Evolutionary conservation across 2,113 vertebrate species (phyloP).

Genomic region (Cephalopterus ornatus): DNA sequence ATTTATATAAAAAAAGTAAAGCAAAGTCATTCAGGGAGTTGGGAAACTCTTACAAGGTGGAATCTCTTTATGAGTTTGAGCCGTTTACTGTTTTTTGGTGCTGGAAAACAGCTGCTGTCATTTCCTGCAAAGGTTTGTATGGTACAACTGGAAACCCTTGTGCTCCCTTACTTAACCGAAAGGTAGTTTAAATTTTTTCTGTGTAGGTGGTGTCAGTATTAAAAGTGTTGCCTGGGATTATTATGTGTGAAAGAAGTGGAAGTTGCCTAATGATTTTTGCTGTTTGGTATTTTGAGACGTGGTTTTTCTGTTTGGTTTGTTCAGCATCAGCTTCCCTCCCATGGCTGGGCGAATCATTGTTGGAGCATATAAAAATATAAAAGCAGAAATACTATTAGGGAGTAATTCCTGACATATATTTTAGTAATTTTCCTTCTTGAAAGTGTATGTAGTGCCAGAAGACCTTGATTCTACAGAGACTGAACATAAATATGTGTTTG

Average conservation of each 20-base stretch:
- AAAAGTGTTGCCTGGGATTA: background rate
- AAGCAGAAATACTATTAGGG: background rate
- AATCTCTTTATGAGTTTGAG: background rate
- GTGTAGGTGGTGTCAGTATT: background rate
- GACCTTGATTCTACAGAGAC: background rate
- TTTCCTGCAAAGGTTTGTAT: background rate
- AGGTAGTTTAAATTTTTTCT: background rate
- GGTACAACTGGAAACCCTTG: background rate
- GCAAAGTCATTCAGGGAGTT: background rate
- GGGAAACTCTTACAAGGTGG: background rate
- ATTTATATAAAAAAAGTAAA: background rate
- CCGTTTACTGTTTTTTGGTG: background rate
- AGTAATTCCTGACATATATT: background rate
- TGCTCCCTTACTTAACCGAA: background rate
- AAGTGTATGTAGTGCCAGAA: background rate
- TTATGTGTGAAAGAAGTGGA: background rate
- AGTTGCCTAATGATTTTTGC: background rate
- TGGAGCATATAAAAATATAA: background rate
- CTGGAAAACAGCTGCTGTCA: background rate
- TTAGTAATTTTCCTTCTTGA: background rate
- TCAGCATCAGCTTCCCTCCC: background rate
- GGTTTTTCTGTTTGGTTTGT: background rate
- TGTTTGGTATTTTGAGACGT: background rate
- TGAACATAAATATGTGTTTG: fast-evolving
- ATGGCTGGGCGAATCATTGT: background rate